A percentile compares a stretch with the other conserved stretches of the same genome.
phyloP scores from a whole-genome alignment of 1,140 invertebrate genomes.

The Centruroides vittatus region DNA sequence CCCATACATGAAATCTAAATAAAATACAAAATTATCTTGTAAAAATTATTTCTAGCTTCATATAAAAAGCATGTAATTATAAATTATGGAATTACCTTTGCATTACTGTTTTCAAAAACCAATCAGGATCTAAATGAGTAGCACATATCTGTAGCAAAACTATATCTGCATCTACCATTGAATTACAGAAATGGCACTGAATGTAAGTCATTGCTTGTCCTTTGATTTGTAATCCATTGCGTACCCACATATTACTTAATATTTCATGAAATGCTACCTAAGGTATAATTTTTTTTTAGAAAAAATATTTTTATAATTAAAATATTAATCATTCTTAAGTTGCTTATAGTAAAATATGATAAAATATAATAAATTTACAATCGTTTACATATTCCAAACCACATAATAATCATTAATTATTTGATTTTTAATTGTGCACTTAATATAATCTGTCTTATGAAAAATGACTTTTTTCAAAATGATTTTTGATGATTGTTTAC shows the following conservation, averaged over 20 bases:
- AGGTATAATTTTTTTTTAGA: constrained; percentile 14
- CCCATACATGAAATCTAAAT: constrained; percentile 32
- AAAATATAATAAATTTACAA: too few species aligned
- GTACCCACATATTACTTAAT: constrained; percentile 80
- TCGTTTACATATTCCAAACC: too few species aligned
- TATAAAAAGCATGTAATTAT: too few species aligned
- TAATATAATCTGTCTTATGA: too few species aligned
- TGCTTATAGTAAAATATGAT: too few species aligned
- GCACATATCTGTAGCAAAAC: constrained; percentile 87
- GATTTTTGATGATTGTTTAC: too few species aligned
- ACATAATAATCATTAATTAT: too few species aligned
- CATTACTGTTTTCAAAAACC: constrained; percentile 70
- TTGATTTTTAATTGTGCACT: too few species aligned
- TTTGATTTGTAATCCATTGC: constrained; percentile 93
- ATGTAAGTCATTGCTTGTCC: constrained; percentile 98
- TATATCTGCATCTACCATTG: constrained; percentile 92
- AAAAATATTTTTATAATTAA: too few species aligned
- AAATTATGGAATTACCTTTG: constrained; percentile 48
- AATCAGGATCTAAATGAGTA: constrained; percentile 65
- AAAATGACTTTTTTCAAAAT: too few species aligned
- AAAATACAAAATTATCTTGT: background rate
- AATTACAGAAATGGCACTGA: constrained; percentile 96
- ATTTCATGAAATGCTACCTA: constrained; percentile 92
- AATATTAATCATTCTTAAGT: too few species aligned
- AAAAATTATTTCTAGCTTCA: too few species aligned